Conservation (phyloP, 2,797 vertebrate genomes). For the Strix occidentalis region DNA sequence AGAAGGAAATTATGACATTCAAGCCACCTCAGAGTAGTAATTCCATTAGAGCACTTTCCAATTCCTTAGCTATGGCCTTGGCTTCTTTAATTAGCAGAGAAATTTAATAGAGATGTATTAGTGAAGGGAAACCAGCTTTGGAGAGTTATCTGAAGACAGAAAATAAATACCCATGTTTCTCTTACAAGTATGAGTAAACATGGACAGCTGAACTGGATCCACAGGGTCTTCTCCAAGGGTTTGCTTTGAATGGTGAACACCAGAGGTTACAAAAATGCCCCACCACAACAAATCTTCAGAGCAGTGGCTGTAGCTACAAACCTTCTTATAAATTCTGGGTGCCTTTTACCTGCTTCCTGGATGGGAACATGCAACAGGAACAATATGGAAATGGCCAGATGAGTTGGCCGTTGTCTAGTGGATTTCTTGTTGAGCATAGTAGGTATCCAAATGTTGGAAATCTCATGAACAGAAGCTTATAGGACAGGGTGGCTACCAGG, state of each 20-base stretch:
- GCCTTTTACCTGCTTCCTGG: neutral
- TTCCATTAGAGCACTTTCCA: slow-evolving; percentile 31
- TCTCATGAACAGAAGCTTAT: neutral
- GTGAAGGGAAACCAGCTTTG: neutral
- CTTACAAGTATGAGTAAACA: neutral
- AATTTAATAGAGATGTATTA: neutral
- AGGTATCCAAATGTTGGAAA: neutral
- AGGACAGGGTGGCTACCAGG: neutral
- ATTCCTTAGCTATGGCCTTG: neutral
- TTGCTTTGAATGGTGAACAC: neutral
- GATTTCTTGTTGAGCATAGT: neutral
- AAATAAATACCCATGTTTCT: neutral
- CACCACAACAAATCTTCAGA: neutral
- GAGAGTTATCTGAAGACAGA: neutral
- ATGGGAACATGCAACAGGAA: neutral
- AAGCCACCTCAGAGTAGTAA: slow-evolving; percentile 17
- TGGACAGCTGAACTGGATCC: neutral
- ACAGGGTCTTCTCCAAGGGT: neutral
- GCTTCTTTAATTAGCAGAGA: slow-evolving; percentile 38
- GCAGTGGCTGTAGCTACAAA: neutral
- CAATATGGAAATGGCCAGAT: neutral
- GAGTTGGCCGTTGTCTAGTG: neutral
- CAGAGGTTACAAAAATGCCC: neutral
- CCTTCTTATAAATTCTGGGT: neutral
- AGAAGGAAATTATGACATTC: slow-evolving; percentile 9